Evolutionary conservation across 1,140 invertebrate species (phyloP).

Genomic region (Aporrectodea caliginosa): DNA sequence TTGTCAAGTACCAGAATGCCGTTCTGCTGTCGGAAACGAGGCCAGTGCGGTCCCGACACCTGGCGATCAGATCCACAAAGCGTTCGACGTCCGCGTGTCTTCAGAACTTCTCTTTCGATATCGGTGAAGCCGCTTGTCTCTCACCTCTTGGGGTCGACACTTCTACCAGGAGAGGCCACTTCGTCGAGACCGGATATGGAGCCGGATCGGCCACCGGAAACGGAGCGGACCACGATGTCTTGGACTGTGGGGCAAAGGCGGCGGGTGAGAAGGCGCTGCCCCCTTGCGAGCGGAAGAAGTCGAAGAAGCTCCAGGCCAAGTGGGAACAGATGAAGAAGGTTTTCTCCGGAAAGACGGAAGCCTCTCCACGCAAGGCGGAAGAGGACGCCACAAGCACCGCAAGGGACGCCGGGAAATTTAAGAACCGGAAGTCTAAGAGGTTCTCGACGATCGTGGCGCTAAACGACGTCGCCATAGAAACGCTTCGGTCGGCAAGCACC

Average conservation of each 20-base stretch:
- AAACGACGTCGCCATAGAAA: not conserved
- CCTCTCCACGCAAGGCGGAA: not conserved
- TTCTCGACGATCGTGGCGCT: not conserved
- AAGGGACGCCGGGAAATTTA: not conserved
- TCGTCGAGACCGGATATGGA: too few relatives aligned
- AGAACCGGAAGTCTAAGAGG: constrained; percentile 5
- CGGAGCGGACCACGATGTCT: too few relatives aligned
- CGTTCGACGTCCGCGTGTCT: too few relatives aligned
- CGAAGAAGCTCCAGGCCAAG: constrained; percentile 15
- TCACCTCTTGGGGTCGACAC: too few relatives aligned
- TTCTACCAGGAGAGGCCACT: too few relatives aligned
- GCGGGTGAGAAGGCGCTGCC: too few relatives aligned
- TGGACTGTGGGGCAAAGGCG: too few relatives aligned
- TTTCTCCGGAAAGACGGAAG: constrained; percentile 11
- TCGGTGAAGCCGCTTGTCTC: too few relatives aligned
- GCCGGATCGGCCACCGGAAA: too few relatives aligned
- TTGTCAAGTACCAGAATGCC: not conserved
- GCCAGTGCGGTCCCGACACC: not conserved
- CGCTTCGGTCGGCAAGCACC: not conserved
- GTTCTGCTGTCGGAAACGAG: not conserved
- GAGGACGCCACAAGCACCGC: not conserved
- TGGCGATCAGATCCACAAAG: too few relatives aligned
- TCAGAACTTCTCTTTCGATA: too few relatives aligned
- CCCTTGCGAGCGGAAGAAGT: constrained; percentile 10
- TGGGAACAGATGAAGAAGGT: constrained; percentile 25